Evolutionary conservation across 2,888 invertebrate genomes (phyloP), one percentile per base, ranked within the genome.

Genomic region (Linyphia triangularis): DNA sequence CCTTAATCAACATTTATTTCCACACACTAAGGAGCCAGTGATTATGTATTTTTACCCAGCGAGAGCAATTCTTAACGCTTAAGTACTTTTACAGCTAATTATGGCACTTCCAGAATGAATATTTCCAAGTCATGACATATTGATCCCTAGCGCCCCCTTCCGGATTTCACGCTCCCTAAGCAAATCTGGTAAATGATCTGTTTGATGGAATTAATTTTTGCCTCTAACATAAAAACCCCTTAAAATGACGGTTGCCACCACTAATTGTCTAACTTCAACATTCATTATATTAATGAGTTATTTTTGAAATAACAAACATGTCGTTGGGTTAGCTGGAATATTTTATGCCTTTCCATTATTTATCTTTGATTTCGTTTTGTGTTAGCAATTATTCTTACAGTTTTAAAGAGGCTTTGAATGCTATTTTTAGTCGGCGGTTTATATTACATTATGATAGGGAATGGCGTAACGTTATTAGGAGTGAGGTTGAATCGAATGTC

Each of bases 81-180:
- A 51, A 51, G 51, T 51, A 51, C 51, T 51, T 51, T 51, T 51
- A 51, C 51, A 51, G 51, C 51, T 51, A 51, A 51, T 51, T 51
- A 51, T n/a, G 5, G 51, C n/a, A 1, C 51, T 51, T 51, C n/a
- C 51, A n/a, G 51, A 2, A 16, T 16, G n/a, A 51, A 51, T 33
- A 51, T 51, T 51, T 51, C 2, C 51, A 10, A 1, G 33, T 9
- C 33, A 33, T 33, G 33, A 33, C 33, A 33, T 9, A 9, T 33
- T 6, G 33, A 9, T 33, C 33, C 5, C 33, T n/a, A 33, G 33
- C 33, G 33, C 33, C 33, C 4, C 9, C 33, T 33, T 6, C 4
- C 33, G 7, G 51, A 51, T 51, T n/a, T n/a, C n/a, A 16, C 13
- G 13, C 16, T 16, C 51, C 13, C 13, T 16, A 51, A 51, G n/a